Conservation (phyloP, 2,113 vertebrate species). For the Phocoena sinus region DNA sequence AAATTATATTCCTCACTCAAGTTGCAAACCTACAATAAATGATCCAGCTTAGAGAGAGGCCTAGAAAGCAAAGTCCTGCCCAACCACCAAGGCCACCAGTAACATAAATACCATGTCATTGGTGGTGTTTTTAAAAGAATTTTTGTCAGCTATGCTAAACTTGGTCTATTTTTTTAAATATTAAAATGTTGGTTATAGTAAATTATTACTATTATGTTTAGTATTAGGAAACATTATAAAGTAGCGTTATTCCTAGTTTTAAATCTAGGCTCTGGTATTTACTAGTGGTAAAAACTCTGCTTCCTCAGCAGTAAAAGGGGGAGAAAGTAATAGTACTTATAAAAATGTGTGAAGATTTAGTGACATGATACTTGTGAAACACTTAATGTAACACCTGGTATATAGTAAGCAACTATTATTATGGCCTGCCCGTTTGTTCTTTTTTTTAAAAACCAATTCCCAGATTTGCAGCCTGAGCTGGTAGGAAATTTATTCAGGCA, state of each 20-base stretch:
- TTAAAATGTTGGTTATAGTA: background rate
- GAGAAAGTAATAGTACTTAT: background rate
- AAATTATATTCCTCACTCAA: background rate
- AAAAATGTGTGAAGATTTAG: background rate
- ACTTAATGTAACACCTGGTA: background rate
- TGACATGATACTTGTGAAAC: background rate
- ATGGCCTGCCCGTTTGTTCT: accelerated
- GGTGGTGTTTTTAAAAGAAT: background rate
- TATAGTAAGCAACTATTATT: background rate
- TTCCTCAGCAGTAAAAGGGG: background rate
- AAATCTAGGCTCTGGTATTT: background rate
- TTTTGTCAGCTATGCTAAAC: background rate
- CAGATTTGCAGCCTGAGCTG: background rate
- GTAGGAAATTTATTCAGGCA: background rate
- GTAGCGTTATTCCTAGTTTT: background rate
- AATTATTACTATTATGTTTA: background rate
- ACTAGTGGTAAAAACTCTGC: background rate
- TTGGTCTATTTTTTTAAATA: background rate
- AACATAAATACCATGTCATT: background rate
- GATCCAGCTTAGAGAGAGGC: background rate
- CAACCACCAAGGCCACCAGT: background rate
- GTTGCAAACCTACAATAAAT: background rate
- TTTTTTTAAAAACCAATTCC: background rate
- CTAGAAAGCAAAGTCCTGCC: background rate
- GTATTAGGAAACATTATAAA: background rate